Percentiles rank a stretch among this genome's conserved stretches.
phyloP scores from a whole-genome alignment of 2,797 vertebrate genomes.

The Platyrinchus mystaceus region DNA sequence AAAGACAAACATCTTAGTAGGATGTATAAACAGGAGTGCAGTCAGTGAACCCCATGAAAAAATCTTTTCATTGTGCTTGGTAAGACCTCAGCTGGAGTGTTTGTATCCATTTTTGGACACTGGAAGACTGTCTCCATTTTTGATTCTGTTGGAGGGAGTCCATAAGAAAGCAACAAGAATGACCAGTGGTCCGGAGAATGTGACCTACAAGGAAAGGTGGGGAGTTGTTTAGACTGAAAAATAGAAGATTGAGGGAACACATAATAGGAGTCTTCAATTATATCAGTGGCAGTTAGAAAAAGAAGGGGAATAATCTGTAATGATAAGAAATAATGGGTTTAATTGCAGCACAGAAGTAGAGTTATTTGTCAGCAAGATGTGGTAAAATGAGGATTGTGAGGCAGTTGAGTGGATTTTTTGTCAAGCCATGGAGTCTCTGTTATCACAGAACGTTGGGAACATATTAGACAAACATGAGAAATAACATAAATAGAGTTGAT shows the following conservation, averaged over 20 bases:
- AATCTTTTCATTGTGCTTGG: not conserved
- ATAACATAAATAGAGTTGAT: constrained; percentile 41
- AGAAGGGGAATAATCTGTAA: not conserved
- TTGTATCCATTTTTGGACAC: constrained; percentile 43
- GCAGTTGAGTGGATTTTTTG: not conserved
- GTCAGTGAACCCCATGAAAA: constrained; percentile 27
- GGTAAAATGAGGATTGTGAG: not conserved
- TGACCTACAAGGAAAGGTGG: constrained; percentile 28
- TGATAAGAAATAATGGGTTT: constrained; percentile 32
- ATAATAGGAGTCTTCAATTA: not conserved
- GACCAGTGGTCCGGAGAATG: constrained; percentile 24
- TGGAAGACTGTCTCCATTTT: not conserved
- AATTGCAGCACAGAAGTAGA: not conserved
- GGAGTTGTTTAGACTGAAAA: constrained; percentile 53
- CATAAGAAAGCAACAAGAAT: constrained; percentile 21
- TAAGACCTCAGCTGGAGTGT: not conserved
- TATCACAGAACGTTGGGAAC: constrained; percentile 20
- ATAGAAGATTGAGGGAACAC: not conserved
- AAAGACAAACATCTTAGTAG: constrained; percentile 23
- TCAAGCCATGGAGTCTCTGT: constrained; percentile 11
- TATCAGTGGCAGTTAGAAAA: not conserved
- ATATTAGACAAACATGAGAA: constrained; percentile 29
- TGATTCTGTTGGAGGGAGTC: constrained; percentile 23
- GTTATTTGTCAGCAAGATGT: not conserved
- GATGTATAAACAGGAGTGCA: constrained; percentile 26